Evolutionary conservation across 2,888 invertebrate species (phyloP), one percentile per base, ranked within the genome.

Genomic region (Ophonus ardosiacus): DNA sequence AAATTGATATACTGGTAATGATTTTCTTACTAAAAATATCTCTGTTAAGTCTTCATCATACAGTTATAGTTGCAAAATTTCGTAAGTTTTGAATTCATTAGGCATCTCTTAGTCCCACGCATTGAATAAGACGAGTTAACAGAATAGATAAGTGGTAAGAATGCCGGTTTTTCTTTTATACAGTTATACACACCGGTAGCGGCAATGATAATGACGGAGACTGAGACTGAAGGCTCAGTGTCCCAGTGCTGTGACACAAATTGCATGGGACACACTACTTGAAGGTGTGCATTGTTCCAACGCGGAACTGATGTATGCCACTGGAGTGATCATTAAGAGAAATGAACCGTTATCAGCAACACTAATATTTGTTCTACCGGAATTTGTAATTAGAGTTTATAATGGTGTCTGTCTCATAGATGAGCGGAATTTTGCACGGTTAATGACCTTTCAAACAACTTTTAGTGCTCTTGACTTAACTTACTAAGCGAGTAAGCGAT

Each of bases 141-240:
- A 10, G 24, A 43, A 68, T 15, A 38, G 40, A 68, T 63, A 24
- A 24, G 13, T 63, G 40, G 21, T 21, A 76, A 51, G 76, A 56
- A 76, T 76, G 76, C 57, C 10, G 24, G 57, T 57, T 78, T 78
- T 78, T 78, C 17, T 10, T 31, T 8, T 21, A 21, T 78, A 78
- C 78, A 57, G 78, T 78, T 78, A 78, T 51, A 31, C 6, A 31
- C 31, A 31, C 31, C 31, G 31, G 31, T 17, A 78, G 56, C 57
- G 31, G 57, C 76, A 76, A 31, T 78, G 56, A 57, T 78, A 78
- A 78, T 78, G 31, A 78, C 78, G 15, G 1, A 78, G 57, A 76
- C 43, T 17, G 7, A 38, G 38, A 40, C 7, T 31, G 7, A 10
- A 43, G 24, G 15, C 21, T 74, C 1, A 13, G 71, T 78, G 78